Base-by-base conservation (phyloP, 2,888 invertebrate species). In the Catocala sponsa region DNA sequence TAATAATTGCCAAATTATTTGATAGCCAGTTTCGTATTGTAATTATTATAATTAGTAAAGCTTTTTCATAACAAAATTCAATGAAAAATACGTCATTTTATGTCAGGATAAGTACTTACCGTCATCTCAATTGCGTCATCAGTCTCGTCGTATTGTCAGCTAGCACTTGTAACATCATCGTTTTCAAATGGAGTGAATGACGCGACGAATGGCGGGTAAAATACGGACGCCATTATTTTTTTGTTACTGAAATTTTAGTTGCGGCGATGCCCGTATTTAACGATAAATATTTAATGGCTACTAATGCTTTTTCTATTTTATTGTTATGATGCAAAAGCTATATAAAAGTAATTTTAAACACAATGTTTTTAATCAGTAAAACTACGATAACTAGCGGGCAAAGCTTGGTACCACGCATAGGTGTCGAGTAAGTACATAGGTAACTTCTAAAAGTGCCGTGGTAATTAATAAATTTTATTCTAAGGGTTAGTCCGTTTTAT, bases 71-170 rank as follows among this genome's bases (percentile, higher is more conserved):
- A 38, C 33, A 43, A 66, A 72, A 67, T 67, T 65, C 65, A 25
- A 53, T 51, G 56, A 73, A 65, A 70, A 73, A 38, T 41, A 42
- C 53, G 48, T 15, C 52, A 33, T 50, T 55, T 63, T 59, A 25
- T 32, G 49, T 49, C n/a, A 41, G 10, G 51, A 25, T 38, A 9
- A 38, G 25, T 35, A 41, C 60, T 42, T 55, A 51, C 54, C 60
- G 60, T 68, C 62, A 57, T 58, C 67, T 51, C 76, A 74, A 76
- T 76, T 76, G 74, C 74, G 72, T 76, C 76, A 76, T 76, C 76
- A 74, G 68, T 58, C 64, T 44, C 74, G 55, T 33, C 68, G 68
- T 66, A 68, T 70, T 68, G 70, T 74, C 76, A 76, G 51, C 57
- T 68, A 53, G 62, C 49, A 74, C 76, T 76, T 51, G 59, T 72